Percentiles rank a stretch among this genome's conserved stretches.
Conservation (phyloP, 2,888 invertebrate species). For the Standfussiana lucernea region DNA sequence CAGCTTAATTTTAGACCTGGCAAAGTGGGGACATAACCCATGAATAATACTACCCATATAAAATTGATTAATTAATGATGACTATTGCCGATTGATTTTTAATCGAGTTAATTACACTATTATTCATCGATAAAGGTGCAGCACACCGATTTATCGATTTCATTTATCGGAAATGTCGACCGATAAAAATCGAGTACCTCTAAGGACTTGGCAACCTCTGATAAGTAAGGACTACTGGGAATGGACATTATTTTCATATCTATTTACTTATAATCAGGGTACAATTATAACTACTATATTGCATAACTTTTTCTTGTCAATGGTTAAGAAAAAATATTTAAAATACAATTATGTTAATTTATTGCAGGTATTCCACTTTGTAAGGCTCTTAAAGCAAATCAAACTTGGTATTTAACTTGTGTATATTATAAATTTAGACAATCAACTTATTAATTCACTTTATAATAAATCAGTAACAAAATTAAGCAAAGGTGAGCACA, state of each 20-base stretch:
- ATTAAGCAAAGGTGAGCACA: too few species aligned
- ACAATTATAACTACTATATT: background rate
- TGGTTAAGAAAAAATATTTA: background rate
- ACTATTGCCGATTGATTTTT: background rate
- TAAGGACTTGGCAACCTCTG: conserved; percentile 16
- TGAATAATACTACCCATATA: too few species aligned
- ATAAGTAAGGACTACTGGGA: conserved; percentile 8
- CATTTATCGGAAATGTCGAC: conserved; percentile 38
- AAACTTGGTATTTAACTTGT: too few species aligned
- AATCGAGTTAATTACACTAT: conserved; percentile 11
- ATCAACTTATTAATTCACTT: too few species aligned
- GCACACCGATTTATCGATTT: conserved; percentile 38
- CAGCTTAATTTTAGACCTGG: background rate
- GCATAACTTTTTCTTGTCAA: background rate
- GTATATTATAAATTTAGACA: too few species aligned
- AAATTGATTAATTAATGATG: background rate
- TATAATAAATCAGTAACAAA: too few species aligned
- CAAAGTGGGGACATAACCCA: too few species aligned
- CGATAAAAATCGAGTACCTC: conserved; percentile 30
- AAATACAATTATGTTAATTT: background rate
- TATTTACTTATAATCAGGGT: background rate
- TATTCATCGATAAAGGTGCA: conserved; percentile 36
- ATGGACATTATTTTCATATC: background rate
- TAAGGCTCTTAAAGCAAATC: too few species aligned
- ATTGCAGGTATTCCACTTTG: too few species aligned